Evolutionary conservation across 2,888 invertebrate species (phyloP).

Genomic region (Ferdinandea cuprea): DNA sequence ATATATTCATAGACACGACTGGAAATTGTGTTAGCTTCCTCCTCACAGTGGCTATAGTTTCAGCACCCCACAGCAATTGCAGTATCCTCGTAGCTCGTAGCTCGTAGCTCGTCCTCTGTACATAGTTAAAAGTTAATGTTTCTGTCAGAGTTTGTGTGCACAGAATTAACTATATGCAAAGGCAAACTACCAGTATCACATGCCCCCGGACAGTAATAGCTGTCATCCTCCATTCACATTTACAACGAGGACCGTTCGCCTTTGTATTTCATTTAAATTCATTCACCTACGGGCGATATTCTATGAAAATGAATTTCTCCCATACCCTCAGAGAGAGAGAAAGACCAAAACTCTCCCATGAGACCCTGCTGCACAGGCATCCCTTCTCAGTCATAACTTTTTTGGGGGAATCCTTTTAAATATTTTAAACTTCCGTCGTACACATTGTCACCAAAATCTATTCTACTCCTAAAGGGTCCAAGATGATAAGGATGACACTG

Average conservation of each 20-base stretch:
- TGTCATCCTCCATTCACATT: slow-evolving; percentile 38
- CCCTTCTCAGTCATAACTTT: slow-evolving; percentile 43
- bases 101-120: too few relatives aligned
- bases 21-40: too few relatives aligned
- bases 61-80: too few relatives aligned
- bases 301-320: slow-evolving; percentile 62
- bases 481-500: slow-evolving; percentile 44
- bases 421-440: slow-evolving; percentile 55
- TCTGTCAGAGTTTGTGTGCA: slow-evolving; percentile 49
- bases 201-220: slow-evolving; percentile 49
- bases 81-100: too few relatives aligned
- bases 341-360: slow-evolving; percentile 38
- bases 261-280: slow-evolving; percentile 62
- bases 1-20: too few relatives aligned
- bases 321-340: slow-evolving; percentile 21
- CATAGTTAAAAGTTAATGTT: slow-evolving; percentile 46
- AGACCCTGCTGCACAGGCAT: slow-evolving; percentile 6
- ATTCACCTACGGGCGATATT: slow-evolving; percentile 58
- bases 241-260: slow-evolving; percentile 4
- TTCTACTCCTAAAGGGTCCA: slow-evolving; percentile 27
- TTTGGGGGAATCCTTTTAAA: slow-evolving; percentile 64
- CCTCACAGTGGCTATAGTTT: too few relatives aligned
- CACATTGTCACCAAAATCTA: slow-evolving; percentile 35
- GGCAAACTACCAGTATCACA: slow-evolving; percentile 43
- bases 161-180: slow-evolving; percentile 61